Percentiles rank a stretch among this genome's conserved stretches.
Evolutionary conservation across 2,888 invertebrate species (phyloP).

Genomic region (Nematopogon swammerdamellus): DNA sequence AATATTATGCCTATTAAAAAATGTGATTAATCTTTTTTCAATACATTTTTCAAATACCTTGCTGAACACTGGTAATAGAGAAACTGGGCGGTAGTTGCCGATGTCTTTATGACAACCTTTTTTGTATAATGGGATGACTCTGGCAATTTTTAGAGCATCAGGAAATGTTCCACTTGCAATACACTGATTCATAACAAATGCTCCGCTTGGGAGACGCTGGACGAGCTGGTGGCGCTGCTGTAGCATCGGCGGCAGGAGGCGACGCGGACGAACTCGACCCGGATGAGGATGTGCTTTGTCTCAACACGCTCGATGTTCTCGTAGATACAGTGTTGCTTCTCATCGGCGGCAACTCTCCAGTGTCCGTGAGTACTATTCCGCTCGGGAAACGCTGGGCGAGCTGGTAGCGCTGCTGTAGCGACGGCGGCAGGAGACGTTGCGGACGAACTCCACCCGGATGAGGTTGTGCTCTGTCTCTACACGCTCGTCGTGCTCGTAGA

Average conservation of each 20-base stretch:
- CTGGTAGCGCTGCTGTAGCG: conserved; percentile 63
- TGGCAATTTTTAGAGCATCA: too few relatives aligned
- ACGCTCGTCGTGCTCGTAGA: conserved; percentile 83
- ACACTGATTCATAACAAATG: too few relatives aligned
- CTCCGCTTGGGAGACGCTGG: conserved; percentile 86
- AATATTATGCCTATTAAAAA: too few relatives aligned
- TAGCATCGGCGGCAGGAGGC: conserved; percentile 41
- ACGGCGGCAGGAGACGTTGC: conserved; percentile 31
- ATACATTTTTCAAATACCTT: too few relatives aligned
- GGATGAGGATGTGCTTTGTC: conserved; percentile 79
- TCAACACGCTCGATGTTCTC: conserved; percentile 77
- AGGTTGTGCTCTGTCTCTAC: conserved; percentile 77
- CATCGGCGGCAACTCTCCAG: conserved; percentile 71
- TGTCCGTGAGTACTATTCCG: conserved; percentile 57
- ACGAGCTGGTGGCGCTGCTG: conserved; percentile 69
- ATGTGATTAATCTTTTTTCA: too few relatives aligned
- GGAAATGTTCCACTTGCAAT: too few relatives aligned
- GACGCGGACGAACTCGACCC: conserved; percentile 48
- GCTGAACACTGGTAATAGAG: too few relatives aligned
- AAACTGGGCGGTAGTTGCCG: too few relatives aligned
- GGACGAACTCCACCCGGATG: conserved; percentile 61
- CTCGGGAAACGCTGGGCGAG: conserved; percentile 86
- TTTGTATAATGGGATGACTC: too few relatives aligned
- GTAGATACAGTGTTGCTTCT: conserved; percentile 82
- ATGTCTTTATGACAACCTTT: too few relatives aligned